Base-by-base conservation (phyloP, 1,140 invertebrate species). In the Drosophila fuyamai region DNA sequence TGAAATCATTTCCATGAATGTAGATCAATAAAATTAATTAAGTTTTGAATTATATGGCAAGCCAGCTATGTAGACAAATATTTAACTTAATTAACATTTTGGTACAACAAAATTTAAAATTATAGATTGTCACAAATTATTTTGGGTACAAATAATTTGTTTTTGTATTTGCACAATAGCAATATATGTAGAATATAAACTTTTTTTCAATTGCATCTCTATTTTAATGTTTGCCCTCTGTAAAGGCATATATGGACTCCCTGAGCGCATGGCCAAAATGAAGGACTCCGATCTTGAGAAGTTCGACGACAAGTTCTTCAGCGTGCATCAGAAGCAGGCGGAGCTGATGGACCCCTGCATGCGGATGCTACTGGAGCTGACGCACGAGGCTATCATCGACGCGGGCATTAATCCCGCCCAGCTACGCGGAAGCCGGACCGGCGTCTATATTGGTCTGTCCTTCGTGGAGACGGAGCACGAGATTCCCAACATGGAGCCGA, bases 341-440 rank as follows among this genome's bases (percentile, higher is more conserved):
- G 94, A 98, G 80, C 94, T 95, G 5, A 99, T 99, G 98, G 98
- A 99, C 92, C 98, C 98, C 13, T 98, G 99, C 92, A 93, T 99
- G 59, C 94, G 98, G 66, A 94, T 99, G 89, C 93, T 99, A n/a
- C 94, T 99, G 5, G 98, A 99, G 93, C 91, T 96, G 10, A 97
- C 98, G 8, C 96, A 99, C 93, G 98, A 99, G 94, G 96, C 97
- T 1, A 97, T 99, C 65, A 94, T 99, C 65, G 98, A 99, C 94
- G 97, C 98, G 56, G 98, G 98, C 83, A 90, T 97, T 16, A 98
- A 98, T 93, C 98, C 97, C 14, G 90, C 93, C 38, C 95, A 95
- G 76, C 82, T 98, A 5, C 94, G 95, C 66, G 98, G 97, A 48
- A 95, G 95, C 9, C 97, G 94, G 74, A 99, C 97, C 27, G 98